Percentiles rank a stretch among this genome's conserved stretches.
Evolutionary conservation across 2,113 vertebrate genomes (phyloP).

Genomic region (Corythaeola cristata): DNA sequence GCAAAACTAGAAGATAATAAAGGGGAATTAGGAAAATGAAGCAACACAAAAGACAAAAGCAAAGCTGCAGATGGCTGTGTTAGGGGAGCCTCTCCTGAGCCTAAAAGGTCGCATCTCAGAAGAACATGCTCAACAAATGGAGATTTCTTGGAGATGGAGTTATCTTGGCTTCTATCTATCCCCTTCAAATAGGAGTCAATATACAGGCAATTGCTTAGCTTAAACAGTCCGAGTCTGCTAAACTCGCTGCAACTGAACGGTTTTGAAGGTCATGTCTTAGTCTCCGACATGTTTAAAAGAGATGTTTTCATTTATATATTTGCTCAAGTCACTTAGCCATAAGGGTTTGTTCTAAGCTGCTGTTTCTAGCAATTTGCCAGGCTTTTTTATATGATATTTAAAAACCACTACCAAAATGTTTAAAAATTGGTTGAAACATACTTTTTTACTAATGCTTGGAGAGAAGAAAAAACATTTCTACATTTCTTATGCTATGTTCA

Average conservation of each 20-base stretch:
- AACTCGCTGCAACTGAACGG: neutral
- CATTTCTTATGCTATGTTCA: neutral
- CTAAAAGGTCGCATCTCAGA: neutral
- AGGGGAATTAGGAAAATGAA: neutral
- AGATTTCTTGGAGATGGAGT: neutral
- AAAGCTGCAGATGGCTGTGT: neutral
- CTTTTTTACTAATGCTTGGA: neutral
- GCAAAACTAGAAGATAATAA: neutral
- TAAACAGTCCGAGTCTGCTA: neutral
- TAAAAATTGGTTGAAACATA: constrained; percentile 15
- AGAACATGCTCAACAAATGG: neutral
- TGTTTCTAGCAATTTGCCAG: neutral
- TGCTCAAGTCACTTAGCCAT: neutral
- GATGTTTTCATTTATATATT: neutral
- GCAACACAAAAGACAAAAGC: neutral
- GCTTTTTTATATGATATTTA: neutral
- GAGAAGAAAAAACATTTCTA: neutral
- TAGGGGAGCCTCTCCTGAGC: neutral
- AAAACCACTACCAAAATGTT: neutral
- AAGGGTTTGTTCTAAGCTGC: neutral
- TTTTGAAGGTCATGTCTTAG: neutral
- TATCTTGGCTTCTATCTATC: neutral
- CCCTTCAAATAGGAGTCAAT: neutral
- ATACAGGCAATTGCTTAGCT: neutral
- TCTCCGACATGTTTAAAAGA: neutral